Base-by-base conservation (phyloP, 2,888 invertebrate genomes). In the Alsophila aescularia region DNA sequence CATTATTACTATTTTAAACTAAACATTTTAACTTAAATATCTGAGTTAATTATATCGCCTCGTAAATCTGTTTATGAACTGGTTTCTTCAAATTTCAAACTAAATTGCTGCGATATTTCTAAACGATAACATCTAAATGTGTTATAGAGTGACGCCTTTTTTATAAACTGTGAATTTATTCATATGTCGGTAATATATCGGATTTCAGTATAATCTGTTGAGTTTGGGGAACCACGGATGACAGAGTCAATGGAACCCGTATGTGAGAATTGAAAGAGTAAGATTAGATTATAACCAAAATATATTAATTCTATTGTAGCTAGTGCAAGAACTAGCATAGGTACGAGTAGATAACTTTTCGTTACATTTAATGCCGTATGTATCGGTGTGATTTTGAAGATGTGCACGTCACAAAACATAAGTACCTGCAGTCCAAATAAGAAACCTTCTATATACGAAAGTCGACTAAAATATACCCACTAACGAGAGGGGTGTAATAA, bases 11-110 rank as follows among this genome's bases (percentile, higher is more conserved):
- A 70, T 72, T 70, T 67, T 60, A 67, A 70, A 56, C 62, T 62
- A 67, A 60, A 59, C 67, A 51, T 66, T 69, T 70, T 70, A 60
- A 63, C 64, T 69, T 64, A 67, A 69, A 71, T 72, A 69, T 67
- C 60, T 54, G 57, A 66, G 67, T 68, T 68, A 69, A 69, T 66
- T 70, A 67, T 68, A 72, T 72, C 62, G 63, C 34, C 32, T 59
- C 63, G 61, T 72, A 69, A 66, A 72, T 66, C 42, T 66, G 16
- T 45, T 60, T 67, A 65, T 60, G 51, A 51, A 51, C 55, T 31
- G 16, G 55, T 56, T 56, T 50, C 27, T 41, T 45, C 45, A 56
- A 51, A 66, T 67, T 68, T 61, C 36, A 43, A 58, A 55, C 50
- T 47, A 49, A 42, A 52, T 44, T 52, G 41, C 37, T 21, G 42